Conservation (phyloP, 2,797 vertebrate species). For the Channa striata region DNA sequence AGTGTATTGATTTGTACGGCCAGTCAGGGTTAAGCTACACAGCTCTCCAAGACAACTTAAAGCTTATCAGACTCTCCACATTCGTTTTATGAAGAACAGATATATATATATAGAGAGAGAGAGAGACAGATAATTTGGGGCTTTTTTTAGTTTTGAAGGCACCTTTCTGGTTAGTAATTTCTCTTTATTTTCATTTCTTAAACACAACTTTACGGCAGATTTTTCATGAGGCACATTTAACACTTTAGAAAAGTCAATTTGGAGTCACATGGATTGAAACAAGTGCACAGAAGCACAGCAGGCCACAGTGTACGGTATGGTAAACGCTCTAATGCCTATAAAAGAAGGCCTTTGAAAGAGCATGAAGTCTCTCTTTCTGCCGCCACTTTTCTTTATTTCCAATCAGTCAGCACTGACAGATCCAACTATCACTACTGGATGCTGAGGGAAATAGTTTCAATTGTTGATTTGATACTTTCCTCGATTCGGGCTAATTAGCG, state of each 20-base stretch:
- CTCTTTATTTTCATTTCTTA: neutral
- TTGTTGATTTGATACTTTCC: constrained; percentile 11
- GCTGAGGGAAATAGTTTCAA: neutral
- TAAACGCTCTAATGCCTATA: constrained; percentile 73
- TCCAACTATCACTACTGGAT: constrained; percentile 8
- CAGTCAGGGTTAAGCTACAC: constrained; percentile 5
- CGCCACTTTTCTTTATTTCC: constrained; percentile 25
- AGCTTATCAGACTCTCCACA: neutral
- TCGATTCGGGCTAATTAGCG: constrained; percentile 40
- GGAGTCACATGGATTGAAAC: constrained; percentile 59
- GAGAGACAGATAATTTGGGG: neutral
- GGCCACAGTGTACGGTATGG: constrained; percentile 35
- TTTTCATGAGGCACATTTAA: constrained; percentile 7
- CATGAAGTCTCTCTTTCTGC: constrained; percentile 12
- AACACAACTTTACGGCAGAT: constrained; percentile 22
- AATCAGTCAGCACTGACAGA: constrained; percentile 17
- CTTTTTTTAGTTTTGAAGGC: constrained; percentile 19
- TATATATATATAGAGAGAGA: neutral
- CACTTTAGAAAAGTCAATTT: constrained; percentile 17
- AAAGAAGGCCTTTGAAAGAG: constrained; percentile 40
- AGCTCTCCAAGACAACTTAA: neutral
- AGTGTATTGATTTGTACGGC: constrained; percentile 19
- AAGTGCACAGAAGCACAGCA: constrained; percentile 68
- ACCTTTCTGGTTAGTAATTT: constrained; percentile 12
- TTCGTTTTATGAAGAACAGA: neutral